phyloP scores from a whole-genome alignment of 2,797 vertebrate genomes.

The Syncerus caffer region DNA sequence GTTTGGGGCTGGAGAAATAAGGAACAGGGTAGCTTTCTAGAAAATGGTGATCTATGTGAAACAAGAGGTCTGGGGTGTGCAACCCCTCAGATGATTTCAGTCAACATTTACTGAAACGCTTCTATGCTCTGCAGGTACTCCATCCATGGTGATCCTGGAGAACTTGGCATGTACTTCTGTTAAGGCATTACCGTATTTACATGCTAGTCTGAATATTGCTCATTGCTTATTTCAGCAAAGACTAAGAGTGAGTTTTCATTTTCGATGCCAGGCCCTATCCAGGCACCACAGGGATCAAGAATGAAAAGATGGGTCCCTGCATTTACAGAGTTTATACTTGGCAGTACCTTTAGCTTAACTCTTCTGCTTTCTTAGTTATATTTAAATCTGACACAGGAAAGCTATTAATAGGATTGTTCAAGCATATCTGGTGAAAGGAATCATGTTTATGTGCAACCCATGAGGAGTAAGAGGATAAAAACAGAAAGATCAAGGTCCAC shows the following conservation, averaged over 20 bases:
- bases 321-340: neutral
- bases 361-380: neutral
- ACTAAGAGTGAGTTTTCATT: neutral
- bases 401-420: neutral
- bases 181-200: neutral
- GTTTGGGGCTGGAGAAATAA: neutral
- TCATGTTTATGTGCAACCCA: neutral
- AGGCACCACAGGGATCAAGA: neutral
- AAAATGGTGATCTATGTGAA: neutral
- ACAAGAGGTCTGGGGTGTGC: neutral
- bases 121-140: neutral
- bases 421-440: neutral
- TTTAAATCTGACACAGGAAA: neutral
- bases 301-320: neutral
- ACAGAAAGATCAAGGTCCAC: neutral
- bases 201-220: fast-evolving
- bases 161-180: neutral
- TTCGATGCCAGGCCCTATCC: neutral
- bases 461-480: neutral
- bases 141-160: neutral
- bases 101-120: neutral
- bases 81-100: neutral
- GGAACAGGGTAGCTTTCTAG: neutral
- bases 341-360: neutral
- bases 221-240: neutral